Evolutionary conservation across 2,113 vertebrate genomes (phyloP), one percentile per base, ranked within the genome.

Genomic region (Dicentrarchus labrax): DNA sequence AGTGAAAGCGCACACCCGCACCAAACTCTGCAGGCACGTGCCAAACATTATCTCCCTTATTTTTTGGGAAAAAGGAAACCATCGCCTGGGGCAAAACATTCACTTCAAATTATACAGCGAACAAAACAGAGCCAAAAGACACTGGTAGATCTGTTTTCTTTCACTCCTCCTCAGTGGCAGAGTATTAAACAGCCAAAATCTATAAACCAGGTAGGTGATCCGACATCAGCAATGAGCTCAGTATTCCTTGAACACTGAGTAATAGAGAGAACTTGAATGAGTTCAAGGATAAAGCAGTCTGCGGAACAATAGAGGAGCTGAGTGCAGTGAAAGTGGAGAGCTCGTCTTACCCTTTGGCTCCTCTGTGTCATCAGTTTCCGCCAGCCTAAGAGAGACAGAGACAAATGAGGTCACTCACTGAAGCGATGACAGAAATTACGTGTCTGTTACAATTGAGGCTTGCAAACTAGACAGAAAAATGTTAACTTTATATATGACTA

Each of bases 341-440:
- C 84, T 91, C 86, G 41, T 90, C 94, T 95, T 94, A 96, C 95
- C 94, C 83, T 89, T 92, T 85, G 89, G 88, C 83, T 90, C 89
- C 66, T 93, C 83, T 51, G 75, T 80, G 86, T 93, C 93, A 86
- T 87, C 93, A 47, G 78, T 85, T 88, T 93, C 91, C 90, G 88
- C 79, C 47, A 87, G 84, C 86, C 95, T 96, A 78, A 30, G 56
- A 78, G 12, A 78, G 61, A 68, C 21, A 74, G 56, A 87, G 36
- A 92, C 10, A 85, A 80, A 88, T 89, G 80, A 89, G 87, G 66
- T 92, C 88, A 91, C 13, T 66, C 41, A 61, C 73, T 80, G 48
- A 66, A 71, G 61, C 36, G 73, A 75, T 54, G 77, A 86, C 71
- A 75, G 59, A 66, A 74, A 84, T 75, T 6, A 45, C 7, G 16